A percentile compares a stretch with the other conserved stretches of the same genome.
These are phyloP conservation scores for Leptinotarsa peninsularis DNA, from an alignment of 2,888 invertebrate genomes.

Conservation along the genomic window DNA sequence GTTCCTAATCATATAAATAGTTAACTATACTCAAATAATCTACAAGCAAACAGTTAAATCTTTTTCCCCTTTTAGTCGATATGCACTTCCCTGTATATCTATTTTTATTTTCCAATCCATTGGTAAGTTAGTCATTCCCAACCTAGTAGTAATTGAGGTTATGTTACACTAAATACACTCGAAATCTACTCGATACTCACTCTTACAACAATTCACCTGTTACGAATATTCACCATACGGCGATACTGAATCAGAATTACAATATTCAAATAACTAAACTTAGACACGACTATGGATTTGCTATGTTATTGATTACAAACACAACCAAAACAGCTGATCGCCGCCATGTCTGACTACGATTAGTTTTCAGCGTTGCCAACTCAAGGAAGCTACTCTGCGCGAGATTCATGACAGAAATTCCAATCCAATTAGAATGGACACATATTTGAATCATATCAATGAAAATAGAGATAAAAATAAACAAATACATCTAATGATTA, in stretches of 20 bases:
- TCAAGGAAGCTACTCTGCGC: not conserved
- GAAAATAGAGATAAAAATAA: too few relatives aligned
- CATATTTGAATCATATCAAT: too few relatives aligned
- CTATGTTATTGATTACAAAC: conserved; percentile 1
- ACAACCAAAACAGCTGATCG: conserved; percentile 5
- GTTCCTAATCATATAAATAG: too few relatives aligned
- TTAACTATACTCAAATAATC: too few relatives aligned
- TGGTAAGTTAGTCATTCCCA: not conserved
- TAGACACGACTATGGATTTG: not conserved
- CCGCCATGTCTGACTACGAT: conserved; percentile 1
- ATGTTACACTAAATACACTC: not conserved
- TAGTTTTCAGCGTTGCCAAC: not conserved
- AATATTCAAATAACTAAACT: not conserved
- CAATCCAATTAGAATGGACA: too few relatives aligned
- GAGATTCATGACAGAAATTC: too few relatives aligned
- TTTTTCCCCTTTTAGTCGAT: not conserved
- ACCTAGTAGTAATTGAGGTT: not conserved
- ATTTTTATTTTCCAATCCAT: not conserved
- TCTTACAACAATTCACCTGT: not conserved
- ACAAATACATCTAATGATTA: too few relatives aligned
- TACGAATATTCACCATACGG: not conserved
- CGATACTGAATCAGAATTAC: too few relatives aligned
- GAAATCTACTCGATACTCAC: not conserved
- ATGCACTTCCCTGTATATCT: not conserved
- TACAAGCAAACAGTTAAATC: too few relatives aligned